phyloP scores from a whole-genome alignment of 2,888 invertebrate genomes.

The Ptychoptera albimana region DNA sequence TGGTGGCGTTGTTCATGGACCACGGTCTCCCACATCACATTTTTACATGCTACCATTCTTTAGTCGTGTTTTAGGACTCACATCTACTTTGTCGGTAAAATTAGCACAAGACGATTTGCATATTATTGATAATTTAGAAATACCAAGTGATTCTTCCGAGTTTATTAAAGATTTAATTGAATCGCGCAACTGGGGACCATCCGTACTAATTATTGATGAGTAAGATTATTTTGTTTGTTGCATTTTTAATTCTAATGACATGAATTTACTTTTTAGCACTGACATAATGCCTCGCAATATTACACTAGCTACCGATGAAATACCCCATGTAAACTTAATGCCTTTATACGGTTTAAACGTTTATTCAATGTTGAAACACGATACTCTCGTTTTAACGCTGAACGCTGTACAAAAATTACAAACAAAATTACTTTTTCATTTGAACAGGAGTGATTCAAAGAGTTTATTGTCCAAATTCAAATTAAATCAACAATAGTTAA shows the following conservation, averaged over 20 bases:
- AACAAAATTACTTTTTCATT: constrained; percentile 50
- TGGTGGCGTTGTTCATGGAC: constrained; percentile 80
- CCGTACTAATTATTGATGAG: constrained; percentile 86
- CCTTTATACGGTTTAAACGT: constrained; percentile 93
- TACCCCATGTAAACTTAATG: constrained; percentile 85
- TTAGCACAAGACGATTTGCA: constrained; percentile 92
- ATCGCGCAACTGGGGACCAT: constrained; percentile 87
- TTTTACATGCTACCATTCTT: constrained; percentile 88
- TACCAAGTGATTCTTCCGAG: constrained; percentile 65
- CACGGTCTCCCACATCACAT: constrained; percentile 74
- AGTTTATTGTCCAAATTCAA: constrained; percentile 36
- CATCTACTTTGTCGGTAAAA: constrained; percentile 73
- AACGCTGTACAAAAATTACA: constrained; percentile 75
- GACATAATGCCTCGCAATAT: constrained; percentile 84
- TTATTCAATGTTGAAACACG: constrained; percentile 91
- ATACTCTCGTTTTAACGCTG: constrained; percentile 75
- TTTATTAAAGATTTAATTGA: constrained; percentile 68
- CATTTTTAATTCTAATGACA: background rate
- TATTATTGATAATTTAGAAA: constrained; percentile 68
- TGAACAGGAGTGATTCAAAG: constrained; percentile 41
- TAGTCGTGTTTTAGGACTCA: constrained; percentile 61
- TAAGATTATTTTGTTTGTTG: constrained; percentile 32
- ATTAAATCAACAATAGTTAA: constrained; percentile 38
- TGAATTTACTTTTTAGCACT: constrained; percentile 41
- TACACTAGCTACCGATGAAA: constrained; percentile 55